These are phyloP conservation scores for Nyctibius bracteatus DNA, from an alignment of 2,113 vertebrate genomes.

Conservation along the genomic window DNA sequence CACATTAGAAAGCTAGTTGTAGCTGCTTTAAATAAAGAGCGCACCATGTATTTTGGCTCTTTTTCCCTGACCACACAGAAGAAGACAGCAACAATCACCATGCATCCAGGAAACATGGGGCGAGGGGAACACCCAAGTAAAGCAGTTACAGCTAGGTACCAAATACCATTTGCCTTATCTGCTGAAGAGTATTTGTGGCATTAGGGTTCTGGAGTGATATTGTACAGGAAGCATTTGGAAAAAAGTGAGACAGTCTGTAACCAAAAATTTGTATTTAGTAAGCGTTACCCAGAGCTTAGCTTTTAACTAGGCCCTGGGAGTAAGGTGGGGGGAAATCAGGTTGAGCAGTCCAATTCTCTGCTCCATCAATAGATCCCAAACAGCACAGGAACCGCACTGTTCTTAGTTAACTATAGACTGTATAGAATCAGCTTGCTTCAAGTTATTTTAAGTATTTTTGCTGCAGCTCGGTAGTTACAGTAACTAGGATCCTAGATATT, in stretches of 20 bases:
- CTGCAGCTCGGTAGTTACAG: background rate
- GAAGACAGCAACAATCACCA: background rate
- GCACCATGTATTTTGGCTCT: background rate
- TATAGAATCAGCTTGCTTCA: background rate
- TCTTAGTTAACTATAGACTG: background rate
- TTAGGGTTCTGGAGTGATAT: background rate
- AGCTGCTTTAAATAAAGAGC: background rate
- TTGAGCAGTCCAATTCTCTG: background rate
- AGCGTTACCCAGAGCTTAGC: background rate
- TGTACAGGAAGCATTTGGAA: background rate
- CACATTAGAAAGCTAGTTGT: background rate
- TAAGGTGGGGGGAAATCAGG: background rate
- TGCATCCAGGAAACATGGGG: fast-evolving
- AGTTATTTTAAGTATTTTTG: background rate
- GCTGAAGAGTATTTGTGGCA: background rate
- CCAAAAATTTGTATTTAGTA: background rate
- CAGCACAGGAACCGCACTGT: background rate
- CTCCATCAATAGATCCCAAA: background rate
- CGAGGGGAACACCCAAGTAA: background rate
- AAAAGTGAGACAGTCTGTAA: background rate
- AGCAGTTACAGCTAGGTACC: background rate
- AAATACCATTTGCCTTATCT: background rate
- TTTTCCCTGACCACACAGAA: background rate
- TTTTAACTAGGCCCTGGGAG: background rate
- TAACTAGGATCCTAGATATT: background rate